A percentile compares a stretch with the other conserved stretches of the same genome.
These are phyloP conservation scores for Cotesia typhae DNA, from an alignment of 1,140 invertebrate species.

Conservation along the genomic window DNA sequence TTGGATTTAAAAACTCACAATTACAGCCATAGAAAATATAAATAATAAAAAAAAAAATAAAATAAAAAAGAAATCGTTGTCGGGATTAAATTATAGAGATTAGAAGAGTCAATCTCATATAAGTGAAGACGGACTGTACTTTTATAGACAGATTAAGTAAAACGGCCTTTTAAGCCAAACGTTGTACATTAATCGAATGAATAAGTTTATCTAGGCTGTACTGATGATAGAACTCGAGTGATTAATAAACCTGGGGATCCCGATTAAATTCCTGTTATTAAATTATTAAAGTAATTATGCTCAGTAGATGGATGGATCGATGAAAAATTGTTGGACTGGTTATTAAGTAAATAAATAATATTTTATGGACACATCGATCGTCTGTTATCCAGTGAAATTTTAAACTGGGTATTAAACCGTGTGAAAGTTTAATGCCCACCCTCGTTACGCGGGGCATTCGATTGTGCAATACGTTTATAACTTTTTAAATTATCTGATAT, in stretches of 20 bases:
- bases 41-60: too few species aligned
- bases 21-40: conserved; percentile 5
- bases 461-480: conserved; percentile 25
- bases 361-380: background rate
- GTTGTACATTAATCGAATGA: too few species aligned
- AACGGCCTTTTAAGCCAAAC: too few species aligned
- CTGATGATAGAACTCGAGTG: too few species aligned
- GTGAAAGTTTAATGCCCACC: conserved; percentile 34
- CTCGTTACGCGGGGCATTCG: conserved; percentile 20
- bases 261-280: background rate
- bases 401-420: conserved; percentile 22
- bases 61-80: conserved; percentile 7
- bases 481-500: conserved; percentile 1
- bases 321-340: background rate
- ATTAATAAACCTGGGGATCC: background rate
- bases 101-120: background rate
- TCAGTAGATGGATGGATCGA: background rate
- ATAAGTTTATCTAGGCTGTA: too few species aligned
- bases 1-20: conserved; percentile 5
- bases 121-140: too few species aligned
- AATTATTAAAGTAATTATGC: conserved; percentile 1
- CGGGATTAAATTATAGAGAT: background rate
- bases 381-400: background rate
- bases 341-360: background rate
- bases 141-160: too few species aligned